Conservation (phyloP, 2,797 vertebrate species). For the Amblyraja radiata region DNA sequence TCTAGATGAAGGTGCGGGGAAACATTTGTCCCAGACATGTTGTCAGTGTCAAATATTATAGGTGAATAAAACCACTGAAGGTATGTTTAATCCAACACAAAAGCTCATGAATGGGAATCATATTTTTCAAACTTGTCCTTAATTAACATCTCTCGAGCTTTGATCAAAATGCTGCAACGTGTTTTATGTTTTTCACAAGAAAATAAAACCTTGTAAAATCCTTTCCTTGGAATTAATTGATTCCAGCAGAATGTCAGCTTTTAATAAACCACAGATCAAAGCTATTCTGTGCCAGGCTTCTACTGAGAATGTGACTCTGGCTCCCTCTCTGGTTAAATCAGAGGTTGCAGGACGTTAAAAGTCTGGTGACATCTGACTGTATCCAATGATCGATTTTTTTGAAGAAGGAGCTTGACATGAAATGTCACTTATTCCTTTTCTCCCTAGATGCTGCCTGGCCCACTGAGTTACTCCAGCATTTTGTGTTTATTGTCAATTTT, state of each 20-base stretch:
- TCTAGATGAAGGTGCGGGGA: background rate
- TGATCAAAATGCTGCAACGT: background rate
- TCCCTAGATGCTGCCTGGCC: too few species aligned
- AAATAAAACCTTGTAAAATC: background rate
- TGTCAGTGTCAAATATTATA: background rate
- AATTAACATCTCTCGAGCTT: background rate
- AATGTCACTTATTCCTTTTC: too few species aligned
- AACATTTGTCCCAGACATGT: background rate
- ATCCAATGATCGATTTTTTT: background rate
- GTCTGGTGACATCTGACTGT: background rate
- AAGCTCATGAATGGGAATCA: background rate
- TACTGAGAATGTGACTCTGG: background rate
- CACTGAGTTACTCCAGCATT: too few species aligned
- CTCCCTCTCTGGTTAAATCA: background rate
- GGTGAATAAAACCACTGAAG: background rate
- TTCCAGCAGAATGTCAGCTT: constrained; percentile 5
- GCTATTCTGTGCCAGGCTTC: background rate
- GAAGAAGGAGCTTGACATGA: too few species aligned
- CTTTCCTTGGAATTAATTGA: background rate
- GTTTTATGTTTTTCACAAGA: background rate
- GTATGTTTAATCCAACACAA: background rate
- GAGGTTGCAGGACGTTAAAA: background rate
- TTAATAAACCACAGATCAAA: constrained; percentile 1
- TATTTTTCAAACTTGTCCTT: background rate
- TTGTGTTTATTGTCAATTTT: too few species aligned